Evolutionary conservation across 2,113 vertebrate species (phyloP), one percentile per base, ranked within the genome.

Genomic region (Tautogolabrus adspersus): DNA sequence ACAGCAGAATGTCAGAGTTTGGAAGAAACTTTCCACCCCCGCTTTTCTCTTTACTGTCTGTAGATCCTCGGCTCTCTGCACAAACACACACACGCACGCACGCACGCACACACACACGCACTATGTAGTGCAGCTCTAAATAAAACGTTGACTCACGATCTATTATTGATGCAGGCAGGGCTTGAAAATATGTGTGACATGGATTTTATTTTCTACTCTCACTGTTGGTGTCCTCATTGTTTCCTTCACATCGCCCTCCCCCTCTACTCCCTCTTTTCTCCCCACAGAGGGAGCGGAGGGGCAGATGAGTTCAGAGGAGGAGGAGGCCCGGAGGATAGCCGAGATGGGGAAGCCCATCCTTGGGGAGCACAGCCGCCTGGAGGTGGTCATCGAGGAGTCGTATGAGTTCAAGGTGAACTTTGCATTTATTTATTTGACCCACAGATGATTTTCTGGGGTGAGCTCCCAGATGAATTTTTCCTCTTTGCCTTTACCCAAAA

Each of bases 281-380:
- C 52, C 42, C 54, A 10, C 90, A 97, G 97, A 93, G 1, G 95
- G 95, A 0, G 88, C 82, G 0, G 96, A 97, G 83, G 93, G 95
- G 11, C 95, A 96, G 81, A 89, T 96, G 87, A 95, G 95, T 0
- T 77, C 95, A 0, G 97, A 98, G 88, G 96, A 97, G 62, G 96
- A 97, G 85, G 97, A 98, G 84, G 97, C 97, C 0, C 92, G 94
- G 8, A 91, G 95, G 79, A 98, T 98, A 72, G 96, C 97, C 0
- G 97, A 98, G 89, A 98, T 98, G 97, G 97, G 97, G 69, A 97
- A 97, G 59, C 97, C 97, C 0, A 90, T 98, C 40, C 93, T 98
- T 22, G 97, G 97, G 0, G 97, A 98, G 70, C 96, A 98, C 91
- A 95, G 94, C 74, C 93, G 95, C 0, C 89, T 98, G 52, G 97